A percentile compares a stretch with the other conserved stretches of the same genome.
These are phyloP conservation scores for Trachops cirrhosus DNA, from an alignment of 2,797 vertebrate species.

Conservation along the genomic window DNA sequence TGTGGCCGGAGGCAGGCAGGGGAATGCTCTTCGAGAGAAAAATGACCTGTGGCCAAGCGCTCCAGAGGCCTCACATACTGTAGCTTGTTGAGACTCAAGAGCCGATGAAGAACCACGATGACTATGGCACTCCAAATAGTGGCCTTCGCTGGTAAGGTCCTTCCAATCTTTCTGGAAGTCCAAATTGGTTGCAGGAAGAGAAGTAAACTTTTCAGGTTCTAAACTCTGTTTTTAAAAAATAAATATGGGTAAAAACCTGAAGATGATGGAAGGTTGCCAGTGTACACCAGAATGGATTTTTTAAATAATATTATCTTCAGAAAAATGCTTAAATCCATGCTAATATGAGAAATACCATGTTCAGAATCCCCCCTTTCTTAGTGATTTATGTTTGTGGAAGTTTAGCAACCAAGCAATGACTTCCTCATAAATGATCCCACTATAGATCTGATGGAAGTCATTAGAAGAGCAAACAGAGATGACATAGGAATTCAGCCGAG, in stretches of 20 bases:
- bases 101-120: background rate
- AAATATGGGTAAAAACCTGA: background rate
- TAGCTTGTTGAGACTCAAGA: background rate
- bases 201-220: background rate
- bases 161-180: background rate
- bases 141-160: background rate
- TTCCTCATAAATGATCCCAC: background rate
- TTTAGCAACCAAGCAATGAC: background rate
- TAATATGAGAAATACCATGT: background rate
- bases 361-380: background rate
- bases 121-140: background rate
- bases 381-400: background rate
- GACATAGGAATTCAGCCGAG: background rate
- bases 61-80: background rate
- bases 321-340: background rate
- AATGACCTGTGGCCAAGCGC: background rate
- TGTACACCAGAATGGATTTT: background rate
- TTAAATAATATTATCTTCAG: background rate
- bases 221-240: background rate
- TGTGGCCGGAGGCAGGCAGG: background rate
- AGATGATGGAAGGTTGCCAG: background rate
- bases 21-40: background rate
- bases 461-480: background rate
- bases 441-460: background rate
- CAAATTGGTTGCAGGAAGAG: background rate